Evolutionary conservation across 2,113 vertebrate genomes (phyloP), one percentile per base, ranked within the genome.

Genomic region (Ranitomeya variabilis): DNA sequence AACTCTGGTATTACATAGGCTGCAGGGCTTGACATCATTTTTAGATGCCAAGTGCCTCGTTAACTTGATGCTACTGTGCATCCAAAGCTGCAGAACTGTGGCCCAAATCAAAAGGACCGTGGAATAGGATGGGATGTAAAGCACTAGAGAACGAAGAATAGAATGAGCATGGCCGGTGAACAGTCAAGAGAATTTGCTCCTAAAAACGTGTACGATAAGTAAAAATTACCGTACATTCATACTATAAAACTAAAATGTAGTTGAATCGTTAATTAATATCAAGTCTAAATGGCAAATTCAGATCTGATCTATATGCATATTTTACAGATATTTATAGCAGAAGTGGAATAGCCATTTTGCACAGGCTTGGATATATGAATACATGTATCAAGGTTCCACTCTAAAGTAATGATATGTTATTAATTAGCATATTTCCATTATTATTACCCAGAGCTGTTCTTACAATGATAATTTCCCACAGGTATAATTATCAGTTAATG

Each of bases 401-500:
- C 26, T 67, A 67, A 64, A 77, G n/a, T 83, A 88, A 83, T 54
- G 55, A 21, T 55, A 64, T 66, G 78, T 78, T 88, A 88, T 83
- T 77, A 83, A 88, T 88, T 88, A 77, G 74, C 82, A 69, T 89
- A 85, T 77, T 83, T 83, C 77, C 57, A 73, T 88, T 83, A 83
- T 77, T 83, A 79, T 66, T 66, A 84, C 62, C 69, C 74, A 78
- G 21, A 62, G 19, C 79, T 5, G 21, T 69, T 57, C 60, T 79
- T 45, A 84, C 76, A 79, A 57, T 57, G 71, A 85, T 54, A 89
- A 78, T 89, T 77, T 89, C 87, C 87, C 81, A n/a, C 81, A 69
- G 80, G 87, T 77, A 89, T 82, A 89, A 89, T 89, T 89, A 89
- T 89, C 87, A 89, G 81, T 79, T 78, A 86, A 85, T 67, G 64